These are phyloP conservation scores for Dasyurus viverrinus DNA, from an alignment of 2,113 vertebrate genomes.

Conservation along the genomic window DNA sequence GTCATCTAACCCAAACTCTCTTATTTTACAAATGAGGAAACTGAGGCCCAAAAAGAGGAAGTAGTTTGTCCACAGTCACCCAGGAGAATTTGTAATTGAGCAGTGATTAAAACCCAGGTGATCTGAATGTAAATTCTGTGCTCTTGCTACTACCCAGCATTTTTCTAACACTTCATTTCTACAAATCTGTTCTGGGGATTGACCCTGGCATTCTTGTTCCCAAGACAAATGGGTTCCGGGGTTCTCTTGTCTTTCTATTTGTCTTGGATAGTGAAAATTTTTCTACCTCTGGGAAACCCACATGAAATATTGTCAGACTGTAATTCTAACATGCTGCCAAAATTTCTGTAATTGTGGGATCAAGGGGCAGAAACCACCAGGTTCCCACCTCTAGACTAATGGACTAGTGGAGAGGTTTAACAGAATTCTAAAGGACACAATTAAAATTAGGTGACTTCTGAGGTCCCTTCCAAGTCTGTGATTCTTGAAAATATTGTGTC, in stretches of 20 bases:
- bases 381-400: background rate
- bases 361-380: background rate
- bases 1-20: background rate
- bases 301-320: background rate
- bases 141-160: background rate
- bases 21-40: conserved; percentile 8
- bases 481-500: background rate
- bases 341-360: background rate
- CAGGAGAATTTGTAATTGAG: background rate
- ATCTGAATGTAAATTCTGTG: background rate
- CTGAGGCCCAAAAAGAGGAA: background rate
- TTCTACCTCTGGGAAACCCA: background rate
- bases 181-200: background rate
- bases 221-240: background rate
- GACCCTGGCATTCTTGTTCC: background rate
- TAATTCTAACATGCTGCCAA: background rate
- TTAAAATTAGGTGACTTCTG: conserved; percentile 2
- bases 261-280: background rate
- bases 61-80: background rate
- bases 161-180: background rate
- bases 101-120: background rate
- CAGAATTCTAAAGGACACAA: background rate
- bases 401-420: background rate
- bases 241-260: background rate
- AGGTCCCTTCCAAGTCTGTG: background rate